Evolutionary conservation across 2,113 vertebrate genomes (phyloP), one percentile per base, ranked within the genome.

Genomic region (Martes martes): DNA sequence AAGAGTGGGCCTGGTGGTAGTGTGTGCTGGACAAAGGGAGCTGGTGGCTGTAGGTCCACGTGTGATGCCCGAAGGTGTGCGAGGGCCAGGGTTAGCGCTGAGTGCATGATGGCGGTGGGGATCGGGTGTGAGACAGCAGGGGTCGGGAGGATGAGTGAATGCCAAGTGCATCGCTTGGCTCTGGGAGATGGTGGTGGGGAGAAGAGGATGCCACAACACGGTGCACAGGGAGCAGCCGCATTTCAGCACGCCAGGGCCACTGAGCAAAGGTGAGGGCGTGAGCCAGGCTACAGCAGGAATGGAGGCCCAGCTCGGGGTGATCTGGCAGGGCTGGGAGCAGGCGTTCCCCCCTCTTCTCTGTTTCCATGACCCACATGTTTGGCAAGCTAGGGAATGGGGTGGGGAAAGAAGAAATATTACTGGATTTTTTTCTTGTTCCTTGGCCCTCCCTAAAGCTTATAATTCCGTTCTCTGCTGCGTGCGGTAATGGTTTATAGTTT

Each of bases 401-500:
- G 39, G 80, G 31, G 81, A 26, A 69, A 69, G 42, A 59, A 90
- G 78, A 79, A 88, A 74, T 81, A 74, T 14, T 7, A 21, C 45
- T 50, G 24, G 23, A 42, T 76, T 93, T 89, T 89, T 80, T 24
- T 24, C 45, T 36, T 55, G 18, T 55, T 59, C 24, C 80, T 93
- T 61, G 28, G 52, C n/a, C 23, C 36, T 45, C 24, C n/a, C 8
- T 80, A 85, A 84, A 76, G 83, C 45, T 94, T 78, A 31, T 45
- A 73, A 45, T 89, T 89, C 59, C 45, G 3, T 36, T 59, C 52
- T n/a, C 63, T 13, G 13, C 3, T 7, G 16, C 13, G 47, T 2
- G 81, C 78, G 16, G 71, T 26, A 52, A 69, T 36, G 79, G 96
- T 57, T 93, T 93, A 11, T n/a, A 79, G 31, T 91, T 91, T 81